These are phyloP conservation scores for Apis cerana DNA, from an alignment of 1,140 invertebrate species.

Conservation along the genomic window DNA sequence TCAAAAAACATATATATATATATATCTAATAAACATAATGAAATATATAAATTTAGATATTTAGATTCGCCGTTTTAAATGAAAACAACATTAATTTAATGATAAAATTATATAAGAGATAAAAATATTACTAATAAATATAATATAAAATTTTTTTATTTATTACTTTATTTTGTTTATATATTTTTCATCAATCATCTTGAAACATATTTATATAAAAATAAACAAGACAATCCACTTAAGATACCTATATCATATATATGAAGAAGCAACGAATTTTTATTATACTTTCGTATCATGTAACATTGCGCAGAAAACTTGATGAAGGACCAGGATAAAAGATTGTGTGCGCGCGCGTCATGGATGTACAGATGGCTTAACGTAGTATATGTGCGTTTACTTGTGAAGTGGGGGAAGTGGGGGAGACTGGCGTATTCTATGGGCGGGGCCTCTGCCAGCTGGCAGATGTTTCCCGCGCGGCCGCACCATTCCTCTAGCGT, in stretches of 20 bases:
- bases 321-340: slow-evolving; percentile 42
- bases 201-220: neutral
- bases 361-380: slow-evolving; percentile 37
- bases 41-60: neutral
- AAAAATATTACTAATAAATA: neutral
- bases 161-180: neutral
- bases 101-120: neutral
- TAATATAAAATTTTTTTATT: neutral
- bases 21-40: neutral
- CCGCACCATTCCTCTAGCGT: slow-evolving; percentile 72
- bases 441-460: slow-evolving; percentile 82
- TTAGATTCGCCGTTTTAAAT: neutral
- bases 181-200: slow-evolving; percentile 7
- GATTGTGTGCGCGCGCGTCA: slow-evolving; percentile 16
- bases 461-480: slow-evolving; percentile 82
- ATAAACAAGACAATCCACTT: neutral
- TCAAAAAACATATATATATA: neutral
- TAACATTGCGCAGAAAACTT: slow-evolving; percentile 27
- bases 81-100: neutral
- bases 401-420: slow-evolving; percentile 58
- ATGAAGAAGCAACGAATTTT: slow-evolving; percentile 36
- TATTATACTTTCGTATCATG: slow-evolving; percentile 47
- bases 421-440: slow-evolving; percentile 69
- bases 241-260: slow-evolving; percentile 11
- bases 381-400: slow-evolving; percentile 42